phyloP scores from a whole-genome alignment of 2,113 vertebrate species.

The Poeciliopsis turrubarensis region DNA sequence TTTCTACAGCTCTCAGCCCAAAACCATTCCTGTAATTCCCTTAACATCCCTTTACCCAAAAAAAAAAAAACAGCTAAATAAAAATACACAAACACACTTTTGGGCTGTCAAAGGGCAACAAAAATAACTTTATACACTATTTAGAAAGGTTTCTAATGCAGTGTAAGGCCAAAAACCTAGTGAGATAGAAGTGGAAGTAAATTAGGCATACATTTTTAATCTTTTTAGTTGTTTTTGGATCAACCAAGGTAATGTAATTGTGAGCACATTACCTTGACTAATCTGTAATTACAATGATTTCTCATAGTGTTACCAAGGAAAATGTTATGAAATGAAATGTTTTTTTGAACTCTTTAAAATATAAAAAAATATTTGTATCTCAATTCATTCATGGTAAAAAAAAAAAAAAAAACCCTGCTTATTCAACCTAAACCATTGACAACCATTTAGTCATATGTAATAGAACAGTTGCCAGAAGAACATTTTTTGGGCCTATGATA shows the following conservation, averaged over 20 bases:
- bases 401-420: too few relatives aligned
- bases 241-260: not conserved
- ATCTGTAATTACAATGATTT: not conserved
- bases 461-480: too few relatives aligned
- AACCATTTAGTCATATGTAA: too few relatives aligned
- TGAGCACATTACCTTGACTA: not conserved
- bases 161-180: conserved; percentile 9
- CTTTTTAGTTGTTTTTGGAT: conserved; percentile 2
- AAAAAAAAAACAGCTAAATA: not conserved
- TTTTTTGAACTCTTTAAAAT: too few relatives aligned
- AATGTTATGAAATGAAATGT: too few relatives aligned
- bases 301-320: not conserved
- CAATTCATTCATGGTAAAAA: too few relatives aligned
- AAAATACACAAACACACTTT: conserved; percentile 27
- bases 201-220: not conserved
- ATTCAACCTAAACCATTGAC: too few relatives aligned
- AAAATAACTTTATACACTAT: conserved; percentile 36
- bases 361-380: too few relatives aligned
- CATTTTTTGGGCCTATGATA: too few relatives aligned
- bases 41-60: conserved; percentile 12
- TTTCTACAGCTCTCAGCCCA: conserved; percentile 43
- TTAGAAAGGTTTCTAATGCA: conserved; percentile 22
- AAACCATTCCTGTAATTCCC: conserved; percentile 30
- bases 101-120: conserved; percentile 9
- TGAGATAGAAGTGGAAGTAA: conserved; percentile 10